A percentile compares a stretch with the other conserved stretches of the same genome.
phyloP scores from a whole-genome alignment of 2,797 vertebrate genomes.

The Girardinus metallicus region DNA sequence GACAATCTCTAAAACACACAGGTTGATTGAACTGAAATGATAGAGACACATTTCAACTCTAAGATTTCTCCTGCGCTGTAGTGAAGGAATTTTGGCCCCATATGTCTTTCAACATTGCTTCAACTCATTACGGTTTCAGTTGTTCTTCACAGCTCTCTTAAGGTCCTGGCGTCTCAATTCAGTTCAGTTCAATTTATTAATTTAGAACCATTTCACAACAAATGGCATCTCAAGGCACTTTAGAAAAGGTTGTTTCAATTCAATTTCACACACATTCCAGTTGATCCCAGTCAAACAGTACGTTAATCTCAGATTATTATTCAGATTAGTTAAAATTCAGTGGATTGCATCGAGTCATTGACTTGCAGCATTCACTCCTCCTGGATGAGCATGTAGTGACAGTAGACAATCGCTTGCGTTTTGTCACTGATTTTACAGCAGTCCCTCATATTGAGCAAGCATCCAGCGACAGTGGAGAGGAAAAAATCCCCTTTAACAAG shows the following conservation, averaged over 20 bases:
- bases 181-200: too few species aligned
- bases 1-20: neutral
- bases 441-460: neutral
- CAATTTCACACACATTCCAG: too few species aligned
- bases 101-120: neutral
- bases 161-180: too few species aligned
- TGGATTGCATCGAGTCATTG: neutral
- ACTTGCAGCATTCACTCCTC: neutral
- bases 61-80: neutral
- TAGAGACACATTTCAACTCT: neutral
- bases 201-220: too few species aligned
- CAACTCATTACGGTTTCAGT: neutral
- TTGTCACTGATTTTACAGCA: too few species aligned
- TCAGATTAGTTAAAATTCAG: neutral
- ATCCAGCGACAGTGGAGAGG: neutral
- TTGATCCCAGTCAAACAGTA: too few species aligned
- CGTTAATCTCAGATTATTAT: neutral
- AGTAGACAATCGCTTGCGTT: neutral
- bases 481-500: neutral
- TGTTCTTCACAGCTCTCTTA: too few species aligned
- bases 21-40: neutral
- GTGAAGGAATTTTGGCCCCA: neutral
- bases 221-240: too few species aligned
- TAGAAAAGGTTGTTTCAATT: too few species aligned
- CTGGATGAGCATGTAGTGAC: neutral